phyloP scores from a whole-genome alignment of 1,140 invertebrate species.

The Saccostrea echinata region DNA sequence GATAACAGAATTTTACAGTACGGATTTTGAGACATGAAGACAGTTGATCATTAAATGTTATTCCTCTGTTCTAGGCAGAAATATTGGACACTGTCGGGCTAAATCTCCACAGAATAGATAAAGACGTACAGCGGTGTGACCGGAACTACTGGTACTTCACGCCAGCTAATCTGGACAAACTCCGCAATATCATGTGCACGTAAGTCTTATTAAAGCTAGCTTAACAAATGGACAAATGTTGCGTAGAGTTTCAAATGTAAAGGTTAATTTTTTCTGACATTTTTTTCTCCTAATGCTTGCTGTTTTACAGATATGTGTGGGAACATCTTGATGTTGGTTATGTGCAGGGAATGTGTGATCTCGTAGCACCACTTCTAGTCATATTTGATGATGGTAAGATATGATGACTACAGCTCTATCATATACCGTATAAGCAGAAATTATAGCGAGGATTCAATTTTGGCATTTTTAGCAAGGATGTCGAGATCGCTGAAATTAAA shows the following conservation, averaged over 20 bases:
- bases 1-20: too few relatives aligned
- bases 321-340: conserved; percentile 93
- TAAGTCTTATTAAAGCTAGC: conserved; percentile 75
- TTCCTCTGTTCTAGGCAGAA: conserved; percentile 84
- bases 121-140: conserved; percentile 97
- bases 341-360: conserved; percentile 93
- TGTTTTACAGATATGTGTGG: conserved; percentile 90
- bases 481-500: too few relatives aligned
- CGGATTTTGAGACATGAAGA: too few relatives aligned
- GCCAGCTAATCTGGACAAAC: conserved; percentile 92
- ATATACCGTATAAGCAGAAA: too few relatives aligned
- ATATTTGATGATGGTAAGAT: conserved; percentile 90
- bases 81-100: conserved; percentile 92
- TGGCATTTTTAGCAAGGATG: too few relatives aligned
- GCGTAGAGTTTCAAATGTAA: not conserved
- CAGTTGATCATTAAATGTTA: not conserved
- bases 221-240: not conserved
- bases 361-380: conserved; percentile 94
- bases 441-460: too few relatives aligned
- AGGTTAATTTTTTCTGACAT: not conserved
- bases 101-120: conserved; percentile 96
- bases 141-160: conserved; percentile 95
- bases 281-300: not conserved
- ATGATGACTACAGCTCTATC: not conserved
- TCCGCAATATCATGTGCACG: conserved; percentile 98